A percentile compares a stretch with the other conserved stretches of the same genome.
Conservation (phyloP, 2,888 invertebrate genomes). For the Phortica okadai region DNA sequence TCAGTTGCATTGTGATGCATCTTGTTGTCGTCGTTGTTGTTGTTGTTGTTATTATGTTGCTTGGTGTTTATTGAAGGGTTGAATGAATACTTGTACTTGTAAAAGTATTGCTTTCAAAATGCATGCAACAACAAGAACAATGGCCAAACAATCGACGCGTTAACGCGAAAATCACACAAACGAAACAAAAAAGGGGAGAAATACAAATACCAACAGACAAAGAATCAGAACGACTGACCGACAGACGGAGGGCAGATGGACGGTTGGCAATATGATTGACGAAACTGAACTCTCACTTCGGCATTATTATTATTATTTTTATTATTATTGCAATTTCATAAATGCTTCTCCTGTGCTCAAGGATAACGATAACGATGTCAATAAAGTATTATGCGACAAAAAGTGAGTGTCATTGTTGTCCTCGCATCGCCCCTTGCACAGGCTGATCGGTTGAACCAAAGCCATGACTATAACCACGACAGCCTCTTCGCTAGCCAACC, state of each 20-base stretch:
- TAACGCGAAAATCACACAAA: no score
- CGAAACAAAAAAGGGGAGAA: no score
- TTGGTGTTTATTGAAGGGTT: no score
- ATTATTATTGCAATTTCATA: constrained; percentile 9
- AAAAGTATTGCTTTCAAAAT: no score
- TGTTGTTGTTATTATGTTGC: no score
- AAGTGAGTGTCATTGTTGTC: constrained; percentile 20
- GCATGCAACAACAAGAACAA: no score
- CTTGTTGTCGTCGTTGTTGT: no score
- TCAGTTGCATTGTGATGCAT: neutral
- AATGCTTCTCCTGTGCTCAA: neutral
- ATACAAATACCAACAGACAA: neutral
- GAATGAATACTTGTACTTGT: no score
- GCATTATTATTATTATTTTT: neutral
- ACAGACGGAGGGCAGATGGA: neutral
- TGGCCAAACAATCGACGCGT: no score
- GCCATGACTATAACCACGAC: no score
- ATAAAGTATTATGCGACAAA: constrained; percentile 22
- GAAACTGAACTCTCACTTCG: neutral
- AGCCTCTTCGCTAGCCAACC: no score
- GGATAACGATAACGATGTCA: constrained; percentile 30
- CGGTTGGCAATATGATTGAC: neutral
- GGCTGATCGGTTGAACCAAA: no score
- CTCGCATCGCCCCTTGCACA: neutral
- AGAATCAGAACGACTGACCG: neutral